phyloP scores from a whole-genome alignment of 2,888 invertebrate genomes.

The Myathropa florea region DNA sequence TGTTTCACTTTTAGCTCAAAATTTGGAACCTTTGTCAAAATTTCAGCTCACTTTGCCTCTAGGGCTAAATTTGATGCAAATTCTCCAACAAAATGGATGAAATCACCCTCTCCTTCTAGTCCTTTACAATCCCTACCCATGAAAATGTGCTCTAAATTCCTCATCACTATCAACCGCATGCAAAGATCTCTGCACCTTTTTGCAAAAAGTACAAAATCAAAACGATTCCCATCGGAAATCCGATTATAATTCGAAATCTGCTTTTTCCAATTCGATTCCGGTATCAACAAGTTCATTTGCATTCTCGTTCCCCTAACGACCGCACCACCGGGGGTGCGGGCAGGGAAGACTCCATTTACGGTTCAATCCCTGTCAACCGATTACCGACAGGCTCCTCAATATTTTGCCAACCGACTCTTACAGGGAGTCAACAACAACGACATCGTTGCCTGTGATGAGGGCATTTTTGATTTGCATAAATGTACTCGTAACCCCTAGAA shows the following conservation, averaged over 20 bases:
- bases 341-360: slow-evolving; percentile 22
- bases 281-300: slow-evolving; percentile 8
- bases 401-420: background rate
- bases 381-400: slow-evolving; percentile 7
- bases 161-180: no score
- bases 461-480: slow-evolving; percentile 66
- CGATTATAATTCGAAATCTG: background rate
- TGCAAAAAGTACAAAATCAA: background rate
- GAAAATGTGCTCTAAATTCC: no score
- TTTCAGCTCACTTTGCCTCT: no score
- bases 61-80: no score
- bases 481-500: slow-evolving; percentile 43
- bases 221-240: background rate
- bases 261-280: background rate
- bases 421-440: slow-evolving; percentile 28
- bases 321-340: background rate
- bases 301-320: slow-evolving; percentile 5
- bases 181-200: no score
- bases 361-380: slow-evolving; percentile 19
- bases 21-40: no score
- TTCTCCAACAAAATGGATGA: no score
- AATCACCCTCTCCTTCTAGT: no score
- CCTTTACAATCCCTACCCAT: no score
- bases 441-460: slow-evolving; percentile 19
- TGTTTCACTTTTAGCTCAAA: no score